Evolutionary conservation across 2,888 invertebrate genomes (phyloP).

Genomic region (Lacanobia wlatinum): DNA sequence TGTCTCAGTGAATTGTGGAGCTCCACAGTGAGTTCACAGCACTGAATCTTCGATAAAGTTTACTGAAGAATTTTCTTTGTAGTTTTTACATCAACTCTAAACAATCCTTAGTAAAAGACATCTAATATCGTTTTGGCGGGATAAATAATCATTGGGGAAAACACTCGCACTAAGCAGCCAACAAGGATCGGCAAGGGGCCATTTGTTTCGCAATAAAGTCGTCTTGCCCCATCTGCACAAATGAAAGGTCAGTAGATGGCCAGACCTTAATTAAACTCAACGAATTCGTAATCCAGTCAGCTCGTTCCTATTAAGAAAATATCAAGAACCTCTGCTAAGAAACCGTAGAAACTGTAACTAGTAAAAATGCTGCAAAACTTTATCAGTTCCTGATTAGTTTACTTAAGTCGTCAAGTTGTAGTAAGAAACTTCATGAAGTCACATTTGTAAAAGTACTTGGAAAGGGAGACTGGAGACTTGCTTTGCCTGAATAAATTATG

Average conservation of each 20-base stretch:
- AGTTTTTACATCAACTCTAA: conserved; percentile 14
- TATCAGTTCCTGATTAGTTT: conserved; percentile 64
- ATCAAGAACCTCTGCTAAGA: conserved; percentile 64
- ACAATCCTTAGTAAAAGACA: conserved; percentile 32
- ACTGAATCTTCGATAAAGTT: conserved; percentile 1
- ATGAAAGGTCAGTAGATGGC: conserved; percentile 85
- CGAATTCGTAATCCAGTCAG: conserved; percentile 80
- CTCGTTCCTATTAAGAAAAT: conserved; percentile 65
- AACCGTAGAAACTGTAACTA: conserved; percentile 46
- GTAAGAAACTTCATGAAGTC: conserved; percentile 54
- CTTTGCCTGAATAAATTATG: conserved; percentile 61
- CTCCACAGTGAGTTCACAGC: conserved; percentile 5
- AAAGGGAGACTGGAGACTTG: conserved; percentile 48
- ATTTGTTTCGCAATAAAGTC: conserved; percentile 87
- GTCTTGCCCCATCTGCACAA: conserved; percentile 84
- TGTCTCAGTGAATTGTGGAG: conserved; percentile 35
- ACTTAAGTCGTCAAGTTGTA: conserved; percentile 42
- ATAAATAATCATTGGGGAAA: conserved; percentile 66
- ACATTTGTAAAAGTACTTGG: conserved; percentile 41
- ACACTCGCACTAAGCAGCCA: conserved; percentile 73
- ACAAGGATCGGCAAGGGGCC: conserved; percentile 78
- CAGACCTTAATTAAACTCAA: conserved; percentile 86
- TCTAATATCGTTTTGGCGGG: conserved; percentile 55
- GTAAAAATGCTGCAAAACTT: conserved; percentile 63
- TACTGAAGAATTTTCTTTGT: neutral